Percentiles rank a stretch among this genome's conserved stretches.
Conservation (phyloP, 2,113 vertebrate genomes). For the Menidia beryllina region DNA sequence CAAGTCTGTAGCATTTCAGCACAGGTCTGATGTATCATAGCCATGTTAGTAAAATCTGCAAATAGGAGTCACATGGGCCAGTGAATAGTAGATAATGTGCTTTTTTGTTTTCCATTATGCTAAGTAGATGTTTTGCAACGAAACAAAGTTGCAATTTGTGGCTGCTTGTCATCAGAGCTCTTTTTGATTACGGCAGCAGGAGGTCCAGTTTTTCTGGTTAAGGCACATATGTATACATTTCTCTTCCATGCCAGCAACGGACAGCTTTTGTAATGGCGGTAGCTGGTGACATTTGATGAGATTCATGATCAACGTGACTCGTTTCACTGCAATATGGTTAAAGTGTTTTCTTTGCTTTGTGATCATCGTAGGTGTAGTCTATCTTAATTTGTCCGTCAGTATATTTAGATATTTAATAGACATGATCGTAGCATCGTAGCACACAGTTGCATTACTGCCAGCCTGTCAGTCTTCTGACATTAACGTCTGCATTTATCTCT, state of each 20-base stretch:
- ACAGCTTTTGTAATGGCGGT: constrained; percentile 13
- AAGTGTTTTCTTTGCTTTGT: neutral
- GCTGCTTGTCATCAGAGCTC: constrained; percentile 42
- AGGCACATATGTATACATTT: constrained; percentile 21
- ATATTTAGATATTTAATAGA: constrained; percentile 6
- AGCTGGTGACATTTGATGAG: neutral
- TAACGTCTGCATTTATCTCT: neutral
- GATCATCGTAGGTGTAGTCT: neutral
- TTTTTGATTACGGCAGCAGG: constrained; percentile 65
- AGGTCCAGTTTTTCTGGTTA: constrained; percentile 58
- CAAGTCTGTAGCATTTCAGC: too few relatives aligned
- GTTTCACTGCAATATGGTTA: neutral
- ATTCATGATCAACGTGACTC: neutral
- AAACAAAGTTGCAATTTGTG: constrained; percentile 27
- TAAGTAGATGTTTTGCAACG: constrained; percentile 55
- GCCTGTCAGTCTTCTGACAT: constrained; percentile 6
- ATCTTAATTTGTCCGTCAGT: neutral
- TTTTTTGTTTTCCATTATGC: constrained; percentile 42
- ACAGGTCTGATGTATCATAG: too few relatives aligned
- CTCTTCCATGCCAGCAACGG: constrained; percentile 5
- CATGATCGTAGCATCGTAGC: too few relatives aligned
- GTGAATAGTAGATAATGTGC: too few relatives aligned
- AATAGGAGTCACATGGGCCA: too few relatives aligned
- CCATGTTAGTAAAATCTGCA: too few relatives aligned
- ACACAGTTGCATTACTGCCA: constrained; percentile 2